phyloP scores from a whole-genome alignment of 2,888 invertebrate genomes.

The Endomychus coccineus region DNA sequence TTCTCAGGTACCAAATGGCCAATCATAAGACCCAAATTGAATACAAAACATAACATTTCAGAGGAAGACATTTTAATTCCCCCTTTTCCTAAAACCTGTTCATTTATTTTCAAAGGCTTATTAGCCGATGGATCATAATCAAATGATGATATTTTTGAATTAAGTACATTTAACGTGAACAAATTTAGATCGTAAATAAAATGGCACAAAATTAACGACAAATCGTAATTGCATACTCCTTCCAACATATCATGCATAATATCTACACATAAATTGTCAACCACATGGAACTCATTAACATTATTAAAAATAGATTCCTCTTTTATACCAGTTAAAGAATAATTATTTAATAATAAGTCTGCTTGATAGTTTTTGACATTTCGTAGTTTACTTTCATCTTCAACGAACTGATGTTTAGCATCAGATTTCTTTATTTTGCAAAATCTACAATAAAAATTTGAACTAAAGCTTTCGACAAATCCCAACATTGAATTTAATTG shows the following conservation, averaged over 20 bases:
- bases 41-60: conserved; percentile 22
- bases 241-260: conserved; percentile 31
- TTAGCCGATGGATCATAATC: conserved; percentile 11
- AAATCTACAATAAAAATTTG: no score
- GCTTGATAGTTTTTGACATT: no score
- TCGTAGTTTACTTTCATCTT: no score
- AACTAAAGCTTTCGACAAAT: no score
- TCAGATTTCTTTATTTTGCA: no score
- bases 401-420: no score
- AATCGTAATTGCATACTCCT: conserved; percentile 27
- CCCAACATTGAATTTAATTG: no score
- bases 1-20: conserved; percentile 19
- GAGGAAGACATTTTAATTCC: conserved; percentile 19
- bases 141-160: conserved; percentile 14
- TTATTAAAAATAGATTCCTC: conserved; percentile 26
- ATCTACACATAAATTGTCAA: conserved; percentile 26
- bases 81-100: conserved; percentile 16
- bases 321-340: no score
- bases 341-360: no score
- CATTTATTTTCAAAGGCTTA: conserved; percentile 19
- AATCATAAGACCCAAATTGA: conserved; percentile 19
- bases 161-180: conserved; percentile 16
- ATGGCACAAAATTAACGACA: conserved; percentile 24
- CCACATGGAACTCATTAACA: conserved; percentile 24
- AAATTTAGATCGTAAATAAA: conserved; percentile 16